These are phyloP conservation scores for Tenthredo scrophulariae DNA, from an alignment of 2,888 invertebrate genomes.

Conservation along the genomic window DNA sequence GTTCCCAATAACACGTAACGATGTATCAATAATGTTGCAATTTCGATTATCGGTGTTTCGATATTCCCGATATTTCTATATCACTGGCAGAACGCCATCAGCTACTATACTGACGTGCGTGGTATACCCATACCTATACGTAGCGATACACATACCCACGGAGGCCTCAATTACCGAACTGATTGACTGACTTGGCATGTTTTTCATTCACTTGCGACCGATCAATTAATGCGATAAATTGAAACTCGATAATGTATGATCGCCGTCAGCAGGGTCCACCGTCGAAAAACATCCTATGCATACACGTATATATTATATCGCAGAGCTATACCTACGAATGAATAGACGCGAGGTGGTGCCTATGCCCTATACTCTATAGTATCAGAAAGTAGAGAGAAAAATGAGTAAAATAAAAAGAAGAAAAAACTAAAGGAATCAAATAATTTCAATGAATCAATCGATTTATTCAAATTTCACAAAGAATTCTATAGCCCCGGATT, in stretches of 20 bases:
- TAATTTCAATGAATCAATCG: neutral
- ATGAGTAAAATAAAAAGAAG: no score
- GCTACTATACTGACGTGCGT: neutral
- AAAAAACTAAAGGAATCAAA: neutral
- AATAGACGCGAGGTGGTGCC: no score
- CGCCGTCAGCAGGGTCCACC: neutral
- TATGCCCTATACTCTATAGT: no score
- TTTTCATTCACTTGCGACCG: neutral
- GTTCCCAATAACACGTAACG: constrained; percentile 44
- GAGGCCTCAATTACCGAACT: constrained; percentile 2
- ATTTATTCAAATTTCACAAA: neutral
- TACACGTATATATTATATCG: no score
- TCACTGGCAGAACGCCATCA: constrained; percentile 32
- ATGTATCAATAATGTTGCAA: constrained; percentile 44
- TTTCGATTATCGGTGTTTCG: constrained; percentile 35
- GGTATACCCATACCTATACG: no score
- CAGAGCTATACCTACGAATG: no score
- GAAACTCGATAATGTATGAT: constrained; percentile 2
- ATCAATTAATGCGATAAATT: neutral
- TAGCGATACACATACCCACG: neutral
- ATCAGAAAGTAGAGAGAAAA: no score
- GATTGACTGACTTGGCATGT: constrained; percentile 4
- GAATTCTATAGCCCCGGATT: neutral
- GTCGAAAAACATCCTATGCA: no score
- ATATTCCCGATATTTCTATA: constrained; percentile 18